A percentile compares a stretch with the other conserved stretches of the same genome.
Conservation (phyloP, 2,797 vertebrate genomes). For the Chelon labrosus region DNA sequence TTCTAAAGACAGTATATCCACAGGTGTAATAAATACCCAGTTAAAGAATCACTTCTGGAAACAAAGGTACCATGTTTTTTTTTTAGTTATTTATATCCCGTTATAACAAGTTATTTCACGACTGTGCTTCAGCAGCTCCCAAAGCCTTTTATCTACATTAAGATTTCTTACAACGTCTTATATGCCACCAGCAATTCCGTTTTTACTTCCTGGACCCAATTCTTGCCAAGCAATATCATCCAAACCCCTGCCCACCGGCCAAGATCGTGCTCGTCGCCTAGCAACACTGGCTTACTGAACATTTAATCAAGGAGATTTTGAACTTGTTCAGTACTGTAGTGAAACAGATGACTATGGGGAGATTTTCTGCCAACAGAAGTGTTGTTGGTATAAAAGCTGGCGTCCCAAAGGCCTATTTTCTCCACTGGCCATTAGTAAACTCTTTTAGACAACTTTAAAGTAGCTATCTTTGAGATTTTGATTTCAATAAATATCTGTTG, state of each 20-base stretch:
- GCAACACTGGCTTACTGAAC: constrained; percentile 43
- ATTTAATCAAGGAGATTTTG: constrained; percentile 30
- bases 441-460: no score
- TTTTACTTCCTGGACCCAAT: constrained; percentile 36
- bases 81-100: no score
- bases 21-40: not conserved
- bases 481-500: no score
- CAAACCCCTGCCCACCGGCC: constrained; percentile 27
- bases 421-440: no score
- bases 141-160: constrained; percentile 1
- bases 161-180: constrained; percentile 22
- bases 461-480: no score
- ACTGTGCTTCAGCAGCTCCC: not conserved
- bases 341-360: constrained; percentile 13
- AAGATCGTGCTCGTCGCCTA: constrained; percentile 45
- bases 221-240: constrained; percentile 40
- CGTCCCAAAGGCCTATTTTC: not conserved
- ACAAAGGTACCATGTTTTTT: not conserved
- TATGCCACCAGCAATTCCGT: constrained; percentile 18
- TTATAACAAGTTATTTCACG: not conserved
- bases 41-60: not conserved
- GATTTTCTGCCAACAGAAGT: constrained; percentile 13
- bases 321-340: constrained; percentile 21
- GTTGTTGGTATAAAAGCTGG: not conserved
- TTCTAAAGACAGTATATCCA: not conserved